These are phyloP conservation scores for Brachypalpus laphriformis DNA, from an alignment of 2,888 invertebrate genomes.

Conservation along the genomic window DNA sequence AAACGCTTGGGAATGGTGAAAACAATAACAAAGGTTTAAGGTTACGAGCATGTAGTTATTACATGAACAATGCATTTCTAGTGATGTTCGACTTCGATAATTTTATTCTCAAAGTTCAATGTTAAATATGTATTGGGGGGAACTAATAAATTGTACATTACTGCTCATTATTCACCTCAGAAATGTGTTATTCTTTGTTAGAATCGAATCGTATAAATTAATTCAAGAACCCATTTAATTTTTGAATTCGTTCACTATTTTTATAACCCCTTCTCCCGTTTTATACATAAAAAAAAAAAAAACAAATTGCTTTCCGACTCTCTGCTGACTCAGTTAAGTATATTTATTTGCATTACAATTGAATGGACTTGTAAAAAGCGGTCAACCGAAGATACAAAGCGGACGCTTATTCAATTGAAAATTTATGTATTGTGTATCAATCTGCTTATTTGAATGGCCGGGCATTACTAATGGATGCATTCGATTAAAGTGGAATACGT, in stretches of 20 bases:
- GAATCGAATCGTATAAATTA: constrained; percentile 6
- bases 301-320: not conserved
- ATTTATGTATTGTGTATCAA: constrained; percentile 28
- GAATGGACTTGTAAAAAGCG: constrained; percentile 24
- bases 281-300: not conserved
- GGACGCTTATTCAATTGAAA: constrained; percentile 20
- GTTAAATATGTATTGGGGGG: not conserved
- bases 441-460: constrained; percentile 21
- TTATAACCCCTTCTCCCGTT: not conserved
- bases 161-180: not conserved
- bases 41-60: not conserved
- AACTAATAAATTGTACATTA: not conserved
- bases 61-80: not conserved
- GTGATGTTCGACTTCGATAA: not conserved
- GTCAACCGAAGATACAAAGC: constrained; percentile 39
- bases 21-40: not conserved
- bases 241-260: constrained; percentile 14
- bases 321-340: not conserved
- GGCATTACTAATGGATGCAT: constrained; percentile 16
- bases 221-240: constrained; percentile 47
- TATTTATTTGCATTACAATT: constrained; percentile 32
- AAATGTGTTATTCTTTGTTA: constrained; percentile 6
- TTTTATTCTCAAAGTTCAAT: not conserved
- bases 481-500: constrained; percentile 11
- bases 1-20: not conserved